Base-by-base conservation (phyloP, 2,797 vertebrate genomes). In the Aeoliscus strigatus region DNA sequence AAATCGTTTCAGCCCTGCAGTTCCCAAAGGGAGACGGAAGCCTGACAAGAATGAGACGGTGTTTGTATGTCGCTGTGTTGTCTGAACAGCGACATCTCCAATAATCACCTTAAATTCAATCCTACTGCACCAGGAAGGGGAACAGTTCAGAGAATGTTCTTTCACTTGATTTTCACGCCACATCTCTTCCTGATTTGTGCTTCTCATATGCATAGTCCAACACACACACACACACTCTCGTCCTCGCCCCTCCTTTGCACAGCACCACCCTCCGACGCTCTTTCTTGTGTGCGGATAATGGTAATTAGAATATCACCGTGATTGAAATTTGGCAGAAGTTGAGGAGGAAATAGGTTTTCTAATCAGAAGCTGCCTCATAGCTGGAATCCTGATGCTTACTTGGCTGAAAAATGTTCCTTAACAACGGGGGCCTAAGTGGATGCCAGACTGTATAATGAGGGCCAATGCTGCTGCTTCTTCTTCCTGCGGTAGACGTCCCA, bases 261-360 rank as follows among this genome's bases (percentile, higher is more conserved):
- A n/a, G n/a, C n/a, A n/a, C 27, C 33, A 55, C 47, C 13, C 61
- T 48, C 69, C 58, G 63, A 35, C n/a, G 41, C 57, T 30, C 56
- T 58, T 27, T 17, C 60, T 49, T 39, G 49, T 44, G 35, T 24
- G 33, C 60, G 60, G 43, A 79, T 75, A 69, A 65, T 76, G 65
- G 68, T 85, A 81, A 87, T 86, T 84, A 82, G 69, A 73, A 76
- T 70, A 79, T 82, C 68, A 73, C 72, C 70, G 47, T 78, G 80
- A 85, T 83, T 80, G 77, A 80, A 81, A 84, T 74, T 84, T 83
- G 80, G 83, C 82, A 76, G 79, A 82, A 60, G 67, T 75, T 79
- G 71, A 82, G 70, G 66, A 79, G 80, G 75, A 84, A 80, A 85
- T 84, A 76, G 80, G 71, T 80, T 84, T 82, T 78, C 77, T 81